Percentiles rank a stretch among this genome's conserved stretches.
phyloP scores from a whole-genome alignment of 1,140 invertebrate genomes.

The Drosophila murphyi region DNA sequence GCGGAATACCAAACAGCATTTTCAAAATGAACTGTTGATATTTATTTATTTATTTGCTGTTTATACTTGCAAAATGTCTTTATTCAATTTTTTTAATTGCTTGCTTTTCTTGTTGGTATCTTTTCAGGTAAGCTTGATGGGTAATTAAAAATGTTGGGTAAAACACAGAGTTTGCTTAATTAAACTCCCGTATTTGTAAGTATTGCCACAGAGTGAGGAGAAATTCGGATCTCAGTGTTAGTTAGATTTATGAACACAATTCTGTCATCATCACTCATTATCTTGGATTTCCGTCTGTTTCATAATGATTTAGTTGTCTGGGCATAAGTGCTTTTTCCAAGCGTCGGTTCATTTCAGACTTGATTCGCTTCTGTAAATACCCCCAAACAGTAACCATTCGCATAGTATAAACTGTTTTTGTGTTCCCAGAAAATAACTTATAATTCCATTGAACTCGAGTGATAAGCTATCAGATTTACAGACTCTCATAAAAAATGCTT shows the following conservation, averaged over 20 bases:
- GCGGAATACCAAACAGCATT: too few species aligned
- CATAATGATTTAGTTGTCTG: too few species aligned
- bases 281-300: too few species aligned
- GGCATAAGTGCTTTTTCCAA: too few species aligned
- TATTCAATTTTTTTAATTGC: background rate
- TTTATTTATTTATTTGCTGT: background rate
- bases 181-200: slow-evolving; percentile 1
- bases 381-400: too few species aligned
- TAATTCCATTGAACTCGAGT: slow-evolving; percentile 3
- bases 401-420: background rate
- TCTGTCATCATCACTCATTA: too few species aligned
- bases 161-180: background rate
- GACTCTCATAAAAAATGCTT: background rate
- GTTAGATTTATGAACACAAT: too few species aligned
- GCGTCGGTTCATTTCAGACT: background rate
- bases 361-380: background rate
- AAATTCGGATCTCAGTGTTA: background rate
- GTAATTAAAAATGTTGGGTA: background rate
- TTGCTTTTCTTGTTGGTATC: slow-evolving; percentile 3
- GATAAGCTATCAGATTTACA: slow-evolving; percentile 18
- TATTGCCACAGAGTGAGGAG: background rate
- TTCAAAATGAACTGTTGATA: too few species aligned
- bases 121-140: slow-evolving; percentile 19
- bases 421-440: background rate
- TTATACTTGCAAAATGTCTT: too few species aligned